These are phyloP conservation scores for Linepithema humile DNA, from an alignment of 1,140 invertebrate species.

Conservation along the genomic window DNA sequence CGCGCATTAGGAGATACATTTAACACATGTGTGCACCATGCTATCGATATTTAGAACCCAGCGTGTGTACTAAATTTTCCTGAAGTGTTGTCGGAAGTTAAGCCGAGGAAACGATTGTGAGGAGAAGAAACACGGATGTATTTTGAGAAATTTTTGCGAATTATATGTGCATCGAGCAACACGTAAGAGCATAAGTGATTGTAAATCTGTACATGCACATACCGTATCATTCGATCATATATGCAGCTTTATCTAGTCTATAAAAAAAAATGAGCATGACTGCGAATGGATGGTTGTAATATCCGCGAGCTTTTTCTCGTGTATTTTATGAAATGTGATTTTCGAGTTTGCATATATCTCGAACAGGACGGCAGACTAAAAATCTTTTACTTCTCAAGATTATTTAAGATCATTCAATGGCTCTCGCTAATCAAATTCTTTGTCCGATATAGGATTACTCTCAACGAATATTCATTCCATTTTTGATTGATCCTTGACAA, in stretches of 20 bases:
- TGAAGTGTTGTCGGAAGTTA: not conserved
- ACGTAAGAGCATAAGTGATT: constrained; percentile 19
- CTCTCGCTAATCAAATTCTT: not conserved
- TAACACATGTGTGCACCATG: not conserved
- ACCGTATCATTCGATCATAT: constrained; percentile 73
- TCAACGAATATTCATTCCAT: not conserved
- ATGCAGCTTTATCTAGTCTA: constrained; percentile 82
- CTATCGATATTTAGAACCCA: not conserved
- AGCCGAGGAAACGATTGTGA: constrained; percentile 15
- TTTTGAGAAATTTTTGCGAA: constrained; percentile 20
- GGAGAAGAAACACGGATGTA: constrained; percentile 17
- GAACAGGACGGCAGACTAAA: not conserved
- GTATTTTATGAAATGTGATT: constrained; percentile 75
- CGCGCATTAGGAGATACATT: not conserved
- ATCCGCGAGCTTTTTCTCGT: constrained; percentile 44
- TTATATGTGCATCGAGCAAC: not conserved
- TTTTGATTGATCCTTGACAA: too few species aligned
- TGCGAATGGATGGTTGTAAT: constrained; percentile 8
- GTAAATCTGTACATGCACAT: constrained; percentile 43
- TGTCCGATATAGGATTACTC: not conserved
- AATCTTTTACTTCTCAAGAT: not conserved
- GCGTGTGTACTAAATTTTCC: not conserved
- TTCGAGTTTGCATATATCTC: constrained; percentile 63
- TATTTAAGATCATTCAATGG: not conserved
- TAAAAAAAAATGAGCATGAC: constrained; percentile 64